Evolutionary conservation across 2,888 invertebrate genomes (phyloP).

Genomic region (Charanyca ferruginea): DNA sequence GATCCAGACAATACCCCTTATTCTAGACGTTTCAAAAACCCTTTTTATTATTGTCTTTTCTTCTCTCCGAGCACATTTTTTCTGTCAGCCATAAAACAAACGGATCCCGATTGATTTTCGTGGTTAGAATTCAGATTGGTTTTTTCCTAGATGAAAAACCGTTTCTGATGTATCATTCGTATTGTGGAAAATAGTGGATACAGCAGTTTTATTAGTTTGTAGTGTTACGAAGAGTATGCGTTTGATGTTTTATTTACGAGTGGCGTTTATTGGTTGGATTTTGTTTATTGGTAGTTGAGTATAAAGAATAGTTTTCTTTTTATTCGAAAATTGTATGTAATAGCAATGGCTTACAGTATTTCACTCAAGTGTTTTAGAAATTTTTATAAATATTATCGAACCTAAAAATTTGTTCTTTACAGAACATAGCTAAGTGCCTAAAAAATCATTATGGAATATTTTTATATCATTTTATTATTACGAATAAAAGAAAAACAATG

Average conservation of each 20-base stretch:
- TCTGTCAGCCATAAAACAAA: constrained; percentile 36
- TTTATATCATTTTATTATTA: too few species aligned
- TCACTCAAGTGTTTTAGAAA: background rate
- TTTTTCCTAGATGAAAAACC: constrained; percentile 50
- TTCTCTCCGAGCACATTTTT: constrained; percentile 28
- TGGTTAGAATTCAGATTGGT: constrained; percentile 56
- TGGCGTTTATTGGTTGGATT: constrained; percentile 34
- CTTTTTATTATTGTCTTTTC: constrained; percentile 35
- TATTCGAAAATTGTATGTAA: constrained; percentile 1
- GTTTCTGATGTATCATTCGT: constrained; percentile 22
- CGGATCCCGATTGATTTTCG: constrained; percentile 51
- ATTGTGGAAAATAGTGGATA: constrained; percentile 30
- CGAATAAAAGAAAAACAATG: too few species aligned
- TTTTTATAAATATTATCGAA: too few species aligned
- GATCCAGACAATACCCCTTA: constrained; percentile 7
- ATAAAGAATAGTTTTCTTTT: constrained; percentile 10
- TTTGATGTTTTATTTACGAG: constrained; percentile 48
- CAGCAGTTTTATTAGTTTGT: constrained; percentile 38
- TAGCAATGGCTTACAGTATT: background rate
- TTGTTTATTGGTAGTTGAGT: constrained; percentile 37
- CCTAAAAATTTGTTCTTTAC: too few species aligned
- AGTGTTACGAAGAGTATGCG: constrained; percentile 26
- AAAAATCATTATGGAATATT: too few species aligned
- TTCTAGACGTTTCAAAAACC: background rate
- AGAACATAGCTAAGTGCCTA: too few species aligned